Conservation (phyloP, 1,140 invertebrate genomes). For the Orchestia grillus region DNA sequence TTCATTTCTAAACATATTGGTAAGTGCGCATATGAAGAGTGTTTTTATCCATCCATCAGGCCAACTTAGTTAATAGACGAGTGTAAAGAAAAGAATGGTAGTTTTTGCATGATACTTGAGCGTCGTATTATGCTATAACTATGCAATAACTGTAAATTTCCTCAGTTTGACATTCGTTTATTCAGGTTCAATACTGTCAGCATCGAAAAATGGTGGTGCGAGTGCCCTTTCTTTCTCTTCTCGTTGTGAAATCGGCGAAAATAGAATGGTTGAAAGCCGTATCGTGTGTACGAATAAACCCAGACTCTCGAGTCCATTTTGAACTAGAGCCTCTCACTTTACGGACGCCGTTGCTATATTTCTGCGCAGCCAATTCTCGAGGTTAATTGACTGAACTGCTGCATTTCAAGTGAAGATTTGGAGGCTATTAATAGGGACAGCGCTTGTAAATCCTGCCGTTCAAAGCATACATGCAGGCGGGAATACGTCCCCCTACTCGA, state of each 20-base stretch:
- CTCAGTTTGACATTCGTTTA: background rate
- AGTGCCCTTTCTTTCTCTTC: background rate
- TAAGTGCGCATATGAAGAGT: background rate
- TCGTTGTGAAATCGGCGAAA: background rate
- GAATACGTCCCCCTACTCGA: background rate
- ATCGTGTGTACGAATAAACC: conserved; percentile 19
- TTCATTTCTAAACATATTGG: background rate
- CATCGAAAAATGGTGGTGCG: background rate
- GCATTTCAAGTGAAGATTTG: conserved; percentile 56
- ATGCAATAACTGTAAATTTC: background rate
- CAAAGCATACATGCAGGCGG: conserved; percentile 3
- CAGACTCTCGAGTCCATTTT: conserved; percentile 22
- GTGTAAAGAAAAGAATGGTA: background rate
- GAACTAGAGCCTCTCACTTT: background rate
- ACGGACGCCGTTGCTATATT: conserved; percentile 29
- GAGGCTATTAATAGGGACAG: conserved; percentile 49
- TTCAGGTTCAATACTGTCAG: background rate
- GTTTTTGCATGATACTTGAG: background rate
- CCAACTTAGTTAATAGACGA: background rate
- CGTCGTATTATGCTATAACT: background rate
- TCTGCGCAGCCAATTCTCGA: conserved; percentile 43
- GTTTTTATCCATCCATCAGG: background rate
- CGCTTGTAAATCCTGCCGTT: conserved; percentile 42
- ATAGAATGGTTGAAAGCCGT: background rate
- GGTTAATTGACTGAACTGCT: conserved; percentile 54